A percentile compares a stretch with the other conserved stretches of the same genome.
These are phyloP conservation scores for Acinonyx jubatus DNA, from an alignment of 2,113 vertebrate species.

Conservation along the genomic window DNA sequence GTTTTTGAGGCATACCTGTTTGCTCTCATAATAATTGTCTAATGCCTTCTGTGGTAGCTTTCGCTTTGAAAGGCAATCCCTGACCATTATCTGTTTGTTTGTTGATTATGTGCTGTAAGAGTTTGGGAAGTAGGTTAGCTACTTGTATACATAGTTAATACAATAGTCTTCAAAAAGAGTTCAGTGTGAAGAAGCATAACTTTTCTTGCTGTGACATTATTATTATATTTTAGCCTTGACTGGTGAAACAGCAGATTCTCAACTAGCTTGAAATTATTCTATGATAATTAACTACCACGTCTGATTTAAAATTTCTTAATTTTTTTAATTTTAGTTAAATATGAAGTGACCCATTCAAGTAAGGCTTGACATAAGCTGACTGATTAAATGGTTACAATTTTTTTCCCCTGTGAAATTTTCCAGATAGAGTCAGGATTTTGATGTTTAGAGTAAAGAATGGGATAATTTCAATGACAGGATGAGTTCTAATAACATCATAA, in stretches of 20 bases:
- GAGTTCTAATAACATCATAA: background rate
- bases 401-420: conserved; percentile 74
- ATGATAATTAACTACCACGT: conserved; percentile 83
- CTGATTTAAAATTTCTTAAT: conserved; percentile 80
- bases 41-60: conserved; percentile 57
- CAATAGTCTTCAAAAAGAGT: conserved; percentile 72
- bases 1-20: conserved; percentile 57
- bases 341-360: conserved; percentile 76
- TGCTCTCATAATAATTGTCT: conserved; percentile 73
- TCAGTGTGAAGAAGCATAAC: conserved; percentile 56
- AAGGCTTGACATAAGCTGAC: conserved; percentile 79
- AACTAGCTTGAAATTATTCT: conserved; percentile 79
- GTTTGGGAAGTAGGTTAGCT: conserved; percentile 63
- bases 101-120: conserved; percentile 64
- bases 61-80: conserved; percentile 70
- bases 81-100: conserved; percentile 34
- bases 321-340: conserved; percentile 83
- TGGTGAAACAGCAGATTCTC: conserved; percentile 80
- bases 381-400: conserved; percentile 80
- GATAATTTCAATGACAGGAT: background rate
- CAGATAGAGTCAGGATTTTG: conserved; percentile 61
- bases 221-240: conserved; percentile 78
- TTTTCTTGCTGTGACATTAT: conserved; percentile 76
- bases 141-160: conserved; percentile 43
- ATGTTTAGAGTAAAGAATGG: conserved; percentile 28